Percentiles rank a stretch among this genome's conserved stretches.
These are phyloP conservation scores for Rhinoptilus africanus DNA, from an alignment of 2,113 vertebrate genomes.

Conservation along the genomic window DNA sequence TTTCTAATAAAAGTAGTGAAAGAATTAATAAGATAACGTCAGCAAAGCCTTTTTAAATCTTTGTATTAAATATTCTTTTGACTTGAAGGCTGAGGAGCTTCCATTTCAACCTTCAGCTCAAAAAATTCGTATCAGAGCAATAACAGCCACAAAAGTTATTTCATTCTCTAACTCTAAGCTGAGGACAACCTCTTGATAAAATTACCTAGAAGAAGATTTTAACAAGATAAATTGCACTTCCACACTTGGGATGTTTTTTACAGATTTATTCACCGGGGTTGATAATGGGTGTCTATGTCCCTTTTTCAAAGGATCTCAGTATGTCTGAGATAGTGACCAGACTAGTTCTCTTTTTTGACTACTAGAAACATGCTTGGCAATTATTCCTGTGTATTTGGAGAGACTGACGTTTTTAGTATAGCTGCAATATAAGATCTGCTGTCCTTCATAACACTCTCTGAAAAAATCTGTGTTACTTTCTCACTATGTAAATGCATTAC, in stretches of 20 bases:
- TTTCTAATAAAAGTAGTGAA: not conserved
- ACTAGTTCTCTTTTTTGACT: not conserved
- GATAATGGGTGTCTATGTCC: not conserved
- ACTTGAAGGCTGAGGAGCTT: not conserved
- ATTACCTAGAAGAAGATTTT: not conserved
- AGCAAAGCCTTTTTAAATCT: not conserved
- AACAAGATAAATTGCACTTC: not conserved
- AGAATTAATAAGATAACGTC: not conserved
- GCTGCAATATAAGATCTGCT: not conserved
- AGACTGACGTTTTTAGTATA: not conserved
- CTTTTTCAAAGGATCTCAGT: not conserved
- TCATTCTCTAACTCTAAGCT: not conserved
- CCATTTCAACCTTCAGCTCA: not conserved
- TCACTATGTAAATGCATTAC: not conserved
- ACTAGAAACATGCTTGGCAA: not conserved
- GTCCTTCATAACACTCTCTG: not conserved
- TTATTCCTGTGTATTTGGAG: not conserved
- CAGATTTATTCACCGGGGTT: not conserved
- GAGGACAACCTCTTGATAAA: not conserved
- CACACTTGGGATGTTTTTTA: not conserved
- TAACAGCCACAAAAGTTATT: not conserved
- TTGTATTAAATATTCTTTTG: not conserved
- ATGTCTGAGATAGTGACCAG: not conserved
- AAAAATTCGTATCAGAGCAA: not conserved
- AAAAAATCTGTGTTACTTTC: not conserved